Conservation (phyloP, 1,140 invertebrate genomes). For the Drosophila lini region DNA sequence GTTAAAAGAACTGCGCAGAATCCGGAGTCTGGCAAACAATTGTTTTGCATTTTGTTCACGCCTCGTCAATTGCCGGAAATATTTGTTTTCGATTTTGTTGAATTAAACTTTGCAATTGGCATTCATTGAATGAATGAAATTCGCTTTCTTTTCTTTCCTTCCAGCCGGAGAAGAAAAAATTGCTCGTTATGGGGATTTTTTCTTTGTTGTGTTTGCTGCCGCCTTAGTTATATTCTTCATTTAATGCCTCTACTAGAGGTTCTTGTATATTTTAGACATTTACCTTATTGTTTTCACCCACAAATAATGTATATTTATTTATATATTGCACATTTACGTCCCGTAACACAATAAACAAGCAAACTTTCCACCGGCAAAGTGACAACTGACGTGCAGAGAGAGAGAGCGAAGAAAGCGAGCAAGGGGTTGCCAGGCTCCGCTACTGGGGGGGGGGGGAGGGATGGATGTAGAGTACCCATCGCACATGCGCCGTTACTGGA, state of each 20-base stretch:
- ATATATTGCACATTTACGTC: conserved; percentile 17
- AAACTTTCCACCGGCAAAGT: conserved; percentile 70
- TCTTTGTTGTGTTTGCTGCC: background rate
- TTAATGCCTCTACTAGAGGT: background rate
- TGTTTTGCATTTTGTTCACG: conserved; percentile 52
- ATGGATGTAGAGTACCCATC: conserved; percentile 9
- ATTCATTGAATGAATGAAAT: conserved; percentile 16
- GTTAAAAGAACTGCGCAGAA: conserved; percentile 63
- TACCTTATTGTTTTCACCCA: conserved; percentile 33
- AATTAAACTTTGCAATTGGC: conserved; percentile 32
- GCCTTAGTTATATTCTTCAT: background rate
- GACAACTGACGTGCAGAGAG: conserved; percentile 52
- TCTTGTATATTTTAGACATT: conserved; percentile 4
- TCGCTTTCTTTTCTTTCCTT: background rate
- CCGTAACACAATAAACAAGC: conserved; percentile 63
- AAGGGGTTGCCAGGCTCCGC: conserved; percentile 41
- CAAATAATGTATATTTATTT: conserved; percentile 4
- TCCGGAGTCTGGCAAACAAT: conserved; percentile 45
- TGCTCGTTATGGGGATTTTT: background rate
- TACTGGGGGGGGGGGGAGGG: background rate
- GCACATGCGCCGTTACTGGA: conserved; percentile 57
- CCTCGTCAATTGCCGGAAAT: conserved; percentile 31
- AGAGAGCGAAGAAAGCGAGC: conserved; percentile 9
- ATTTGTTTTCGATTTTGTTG: conserved; percentile 33
- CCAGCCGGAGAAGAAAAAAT: background rate